Percentiles rank a stretch among this genome's conserved stretches.
These are phyloP conservation scores for Ennomos erosarius DNA, from an alignment of 2,888 invertebrate genomes.

Conservation along the genomic window DNA sequence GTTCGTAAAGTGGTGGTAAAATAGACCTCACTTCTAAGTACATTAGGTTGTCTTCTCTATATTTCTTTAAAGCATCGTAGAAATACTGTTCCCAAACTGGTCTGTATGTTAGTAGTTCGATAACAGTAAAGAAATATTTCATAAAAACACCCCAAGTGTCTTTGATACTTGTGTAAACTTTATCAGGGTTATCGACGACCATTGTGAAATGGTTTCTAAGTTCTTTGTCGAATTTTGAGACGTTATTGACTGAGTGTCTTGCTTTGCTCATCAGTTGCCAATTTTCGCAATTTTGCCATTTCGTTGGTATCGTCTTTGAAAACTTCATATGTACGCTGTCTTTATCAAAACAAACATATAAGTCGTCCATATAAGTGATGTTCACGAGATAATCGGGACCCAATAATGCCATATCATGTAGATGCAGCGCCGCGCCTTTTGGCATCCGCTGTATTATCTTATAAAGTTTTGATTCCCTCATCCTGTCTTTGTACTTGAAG, in stretches of 20 bases:
- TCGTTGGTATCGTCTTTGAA: conserved; percentile 42
- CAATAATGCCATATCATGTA: conserved; percentile 88
- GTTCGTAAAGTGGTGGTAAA: conserved; percentile 87
- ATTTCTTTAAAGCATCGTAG: conserved; percentile 86
- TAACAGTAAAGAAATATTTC: conserved; percentile 82
- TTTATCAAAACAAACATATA: conserved; percentile 81
- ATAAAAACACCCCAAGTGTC: conserved; percentile 86
- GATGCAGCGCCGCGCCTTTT: conserved; percentile 90
- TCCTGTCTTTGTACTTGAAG: conserved; percentile 84
- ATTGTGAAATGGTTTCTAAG: conserved; percentile 84
- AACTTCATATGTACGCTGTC: conserved; percentile 56
- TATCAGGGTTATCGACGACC: conserved; percentile 74
- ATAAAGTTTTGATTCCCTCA: conserved; percentile 87
- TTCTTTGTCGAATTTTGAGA: conserved; percentile 76
- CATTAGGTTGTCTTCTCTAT: conserved; percentile 88
- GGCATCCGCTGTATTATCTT: conserved; percentile 88
- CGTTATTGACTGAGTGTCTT: conserved; percentile 66
- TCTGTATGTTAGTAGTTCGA: conserved; percentile 84
- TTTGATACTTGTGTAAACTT: conserved; percentile 79
- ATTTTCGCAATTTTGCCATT: conserved; percentile 37
- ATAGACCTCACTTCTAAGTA: conserved; percentile 89
- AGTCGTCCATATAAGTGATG: conserved; percentile 86
- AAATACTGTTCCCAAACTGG: conserved; percentile 88
- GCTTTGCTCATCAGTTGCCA: conserved; percentile 82
- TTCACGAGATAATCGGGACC: conserved; percentile 87